phyloP scores from a whole-genome alignment of 2,113 vertebrate genomes.

The Rhinolophus ferrumequinum region DNA sequence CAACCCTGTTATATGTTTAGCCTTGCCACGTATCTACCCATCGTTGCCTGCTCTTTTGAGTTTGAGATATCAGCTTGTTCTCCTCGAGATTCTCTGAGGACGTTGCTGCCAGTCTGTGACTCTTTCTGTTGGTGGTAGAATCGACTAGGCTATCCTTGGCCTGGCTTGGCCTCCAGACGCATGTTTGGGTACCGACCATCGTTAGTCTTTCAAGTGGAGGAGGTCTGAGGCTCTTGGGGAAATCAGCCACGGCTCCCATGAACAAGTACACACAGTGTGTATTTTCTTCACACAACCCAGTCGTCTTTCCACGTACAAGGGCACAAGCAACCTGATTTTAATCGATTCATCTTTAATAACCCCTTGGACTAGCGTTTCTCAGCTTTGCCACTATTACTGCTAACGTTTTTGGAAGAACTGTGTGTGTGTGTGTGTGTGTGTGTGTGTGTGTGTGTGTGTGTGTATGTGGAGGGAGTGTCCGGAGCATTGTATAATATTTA shows the following conservation, averaged over 20 bases:
- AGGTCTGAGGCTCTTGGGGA: neutral
- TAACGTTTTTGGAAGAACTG: neutral
- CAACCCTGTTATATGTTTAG: neutral
- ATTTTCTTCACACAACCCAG: neutral
- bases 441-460: too few species aligned
- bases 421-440: too few species aligned
- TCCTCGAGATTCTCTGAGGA: neutral
- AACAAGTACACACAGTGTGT: neutral
- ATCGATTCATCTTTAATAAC: neutral
- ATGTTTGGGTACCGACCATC: neutral
- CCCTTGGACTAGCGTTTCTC: neutral
- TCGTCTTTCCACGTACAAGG: neutral
- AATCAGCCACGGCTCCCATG: neutral
- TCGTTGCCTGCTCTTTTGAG: neutral
- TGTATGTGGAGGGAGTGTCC: accelerated
- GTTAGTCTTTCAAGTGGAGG: neutral
- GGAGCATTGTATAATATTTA: neutral
- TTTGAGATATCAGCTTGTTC: neutral
- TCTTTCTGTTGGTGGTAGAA: neutral
- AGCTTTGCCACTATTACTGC: neutral
- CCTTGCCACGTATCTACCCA: neutral
- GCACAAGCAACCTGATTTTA: neutral
- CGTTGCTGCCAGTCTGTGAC: neutral
- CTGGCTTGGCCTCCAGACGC: neutral
- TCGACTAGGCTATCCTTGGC: neutral